Conservation (phyloP, 1,140 invertebrate genomes). For the Trypoxylus dichotomus region DNA sequence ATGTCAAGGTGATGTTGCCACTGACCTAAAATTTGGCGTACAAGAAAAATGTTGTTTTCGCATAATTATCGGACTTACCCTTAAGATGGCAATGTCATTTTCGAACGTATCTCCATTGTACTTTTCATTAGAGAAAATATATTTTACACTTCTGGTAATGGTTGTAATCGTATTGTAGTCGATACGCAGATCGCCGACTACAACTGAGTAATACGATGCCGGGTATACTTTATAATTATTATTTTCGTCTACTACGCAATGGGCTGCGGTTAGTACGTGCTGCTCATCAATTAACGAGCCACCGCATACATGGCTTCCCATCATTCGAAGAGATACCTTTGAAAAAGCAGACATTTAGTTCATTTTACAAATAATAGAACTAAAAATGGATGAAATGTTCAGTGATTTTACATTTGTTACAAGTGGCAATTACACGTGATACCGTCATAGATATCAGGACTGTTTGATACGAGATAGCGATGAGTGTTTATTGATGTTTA, state of each 20-base stretch:
- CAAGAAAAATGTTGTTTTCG: neutral
- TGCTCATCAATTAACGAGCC: constrained; percentile 57
- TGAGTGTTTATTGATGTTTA: no score
- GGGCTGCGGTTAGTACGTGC: constrained; percentile 63
- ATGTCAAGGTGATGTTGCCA: neutral
- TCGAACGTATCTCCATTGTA: constrained; percentile 29
- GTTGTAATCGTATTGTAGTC: neutral
- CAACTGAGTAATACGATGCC: constrained; percentile 33
- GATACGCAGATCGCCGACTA: constrained; percentile 34
- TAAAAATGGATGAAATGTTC: no score
- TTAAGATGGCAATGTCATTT: constrained; percentile 37
- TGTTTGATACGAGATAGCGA: no score
- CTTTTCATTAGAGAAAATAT: constrained; percentile 33
- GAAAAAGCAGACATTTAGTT: neutral
- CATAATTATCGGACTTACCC: constrained; percentile 25
- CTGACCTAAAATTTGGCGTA: neutral
- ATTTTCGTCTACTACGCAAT: constrained; percentile 54
- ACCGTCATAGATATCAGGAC: no score
- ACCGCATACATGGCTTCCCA: constrained; percentile 57
- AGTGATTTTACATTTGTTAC: no score
- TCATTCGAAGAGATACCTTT: neutral
- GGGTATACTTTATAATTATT: constrained; percentile 30
- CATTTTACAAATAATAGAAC: no score
- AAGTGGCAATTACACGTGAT: no score
- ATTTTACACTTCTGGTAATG: constrained; percentile 31